phyloP scores from a whole-genome alignment of 2,113 vertebrate genomes.

The Steatornis caripensis region DNA sequence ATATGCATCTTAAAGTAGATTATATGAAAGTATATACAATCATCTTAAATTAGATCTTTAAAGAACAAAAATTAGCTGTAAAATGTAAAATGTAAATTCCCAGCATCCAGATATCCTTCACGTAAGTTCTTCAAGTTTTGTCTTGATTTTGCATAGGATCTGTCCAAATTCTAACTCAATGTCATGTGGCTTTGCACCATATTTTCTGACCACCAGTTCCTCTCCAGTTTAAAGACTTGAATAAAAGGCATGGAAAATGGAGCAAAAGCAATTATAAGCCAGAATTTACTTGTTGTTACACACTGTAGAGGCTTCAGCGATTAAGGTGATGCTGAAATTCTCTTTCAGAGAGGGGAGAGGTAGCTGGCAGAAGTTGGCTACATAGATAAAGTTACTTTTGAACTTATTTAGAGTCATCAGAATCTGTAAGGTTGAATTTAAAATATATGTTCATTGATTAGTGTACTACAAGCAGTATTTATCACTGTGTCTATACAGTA shows the following conservation, averaged over 20 bases:
- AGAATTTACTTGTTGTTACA: background rate
- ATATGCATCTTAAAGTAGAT: background rate
- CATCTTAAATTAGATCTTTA: background rate
- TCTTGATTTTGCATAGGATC: background rate
- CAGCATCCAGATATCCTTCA: background rate
- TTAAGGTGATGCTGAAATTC: background rate
- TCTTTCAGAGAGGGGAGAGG: background rate
- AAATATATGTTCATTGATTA: background rate
- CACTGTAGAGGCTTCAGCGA: background rate
- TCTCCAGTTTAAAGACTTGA: background rate
- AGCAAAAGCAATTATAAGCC: background rate
- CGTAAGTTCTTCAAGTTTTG: background rate
- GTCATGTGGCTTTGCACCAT: background rate
- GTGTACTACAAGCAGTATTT: background rate
- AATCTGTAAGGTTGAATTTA: background rate
- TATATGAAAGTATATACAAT: background rate
- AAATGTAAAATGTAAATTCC: background rate
- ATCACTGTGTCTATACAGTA: background rate
- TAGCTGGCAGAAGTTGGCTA: background rate
- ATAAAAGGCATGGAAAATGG: background rate
- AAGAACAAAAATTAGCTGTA: background rate
- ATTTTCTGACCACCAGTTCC: background rate
- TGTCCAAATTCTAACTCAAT: background rate
- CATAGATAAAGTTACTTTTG: background rate
- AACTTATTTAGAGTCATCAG: background rate